phyloP scores from a whole-genome alignment of 2,113 vertebrate species.

The Odocoileus virginianus region DNA sequence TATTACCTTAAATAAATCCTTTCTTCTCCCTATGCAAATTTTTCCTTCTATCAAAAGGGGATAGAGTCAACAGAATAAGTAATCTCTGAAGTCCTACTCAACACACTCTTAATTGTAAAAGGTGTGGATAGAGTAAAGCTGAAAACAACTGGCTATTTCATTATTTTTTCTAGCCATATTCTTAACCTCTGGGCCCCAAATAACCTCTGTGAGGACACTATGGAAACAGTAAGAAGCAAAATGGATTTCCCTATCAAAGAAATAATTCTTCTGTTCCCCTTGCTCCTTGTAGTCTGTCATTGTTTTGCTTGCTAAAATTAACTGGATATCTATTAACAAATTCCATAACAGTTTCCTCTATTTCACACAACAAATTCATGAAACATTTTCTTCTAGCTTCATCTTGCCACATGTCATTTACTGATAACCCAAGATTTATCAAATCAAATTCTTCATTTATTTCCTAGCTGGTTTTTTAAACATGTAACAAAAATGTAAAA shows the following conservation, averaged over 20 bases:
- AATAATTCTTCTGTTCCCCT: not conserved
- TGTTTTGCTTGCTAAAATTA: not conserved
- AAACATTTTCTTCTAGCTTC: not conserved
- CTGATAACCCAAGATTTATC: not conserved
- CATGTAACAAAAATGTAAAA: conserved; percentile 26
- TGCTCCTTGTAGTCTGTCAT: not conserved
- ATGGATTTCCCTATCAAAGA: not conserved
- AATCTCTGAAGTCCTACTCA: not conserved
- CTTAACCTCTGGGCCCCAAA: not conserved
- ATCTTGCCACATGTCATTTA: conserved; percentile 26
- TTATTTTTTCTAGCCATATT: not conserved
- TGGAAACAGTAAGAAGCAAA: conserved; percentile 23
- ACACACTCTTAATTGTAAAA: not conserved
- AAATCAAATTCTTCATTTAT: conserved; percentile 9
- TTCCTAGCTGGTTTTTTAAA: not conserved
- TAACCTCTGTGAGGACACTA: not conserved
- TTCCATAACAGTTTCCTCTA: not conserved
- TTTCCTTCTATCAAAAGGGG: not conserved
- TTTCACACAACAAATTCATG: not conserved
- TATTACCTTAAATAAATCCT: not conserved
- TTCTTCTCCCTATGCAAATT: not conserved
- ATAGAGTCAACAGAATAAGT: not conserved
- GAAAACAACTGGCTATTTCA: not conserved
- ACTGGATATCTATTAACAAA: not conserved
- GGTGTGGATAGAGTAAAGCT: not conserved